Evolutionary conservation across 92 coral and sea anemone genomes (phyloP), one percentile per base, ranked within the genome.

Genomic region (Heliopora coerulea): DNA sequence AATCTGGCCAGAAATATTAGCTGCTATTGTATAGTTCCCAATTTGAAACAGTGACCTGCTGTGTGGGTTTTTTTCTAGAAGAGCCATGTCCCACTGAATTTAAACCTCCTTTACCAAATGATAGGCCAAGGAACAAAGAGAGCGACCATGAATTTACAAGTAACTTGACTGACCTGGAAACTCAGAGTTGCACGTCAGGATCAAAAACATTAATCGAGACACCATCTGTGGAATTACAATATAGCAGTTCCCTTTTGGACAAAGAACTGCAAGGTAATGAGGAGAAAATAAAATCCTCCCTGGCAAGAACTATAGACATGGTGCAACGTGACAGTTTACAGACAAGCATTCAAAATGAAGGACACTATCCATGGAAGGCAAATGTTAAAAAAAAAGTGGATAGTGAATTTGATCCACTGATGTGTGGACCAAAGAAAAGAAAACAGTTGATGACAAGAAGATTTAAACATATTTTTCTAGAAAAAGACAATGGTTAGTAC

Each of bases 51-150:
- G 31, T 27, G 1, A 21, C 29, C 48, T 30, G 44, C 8, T 15
- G 15, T 46, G 12, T 8, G 12, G 52, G 15, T 6, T 15, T 37
- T 67, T 13, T 14, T 17, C 57, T 65, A 67, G 77, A 70, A 26
- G 49, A 54, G 1, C 77, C 77, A 1, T 54, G 31, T 54, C 77
- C 63, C 3, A 33, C 30, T 8, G 77, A 70, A 54, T 3, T 52
- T 18, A 70, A 50, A 54, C 77, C 77, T 1, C 77, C 77, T 12
- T 70, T 70, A 54, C 77, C 77, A 30, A 6, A 31, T 17, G 33
- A 21, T 54, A 33, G 44, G 17, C 3, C 14, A 52, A 31, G 77
- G 1, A 21, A 23, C 29, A 50, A 46, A 31, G 3, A 54, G 10
- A 17, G n/a, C 7, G 8, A 37, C 9, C 8, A 50, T 8, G 49